These are phyloP conservation scores for Aquatica leii DNA, from an alignment of 2,888 invertebrate species.

Conservation along the genomic window DNA sequence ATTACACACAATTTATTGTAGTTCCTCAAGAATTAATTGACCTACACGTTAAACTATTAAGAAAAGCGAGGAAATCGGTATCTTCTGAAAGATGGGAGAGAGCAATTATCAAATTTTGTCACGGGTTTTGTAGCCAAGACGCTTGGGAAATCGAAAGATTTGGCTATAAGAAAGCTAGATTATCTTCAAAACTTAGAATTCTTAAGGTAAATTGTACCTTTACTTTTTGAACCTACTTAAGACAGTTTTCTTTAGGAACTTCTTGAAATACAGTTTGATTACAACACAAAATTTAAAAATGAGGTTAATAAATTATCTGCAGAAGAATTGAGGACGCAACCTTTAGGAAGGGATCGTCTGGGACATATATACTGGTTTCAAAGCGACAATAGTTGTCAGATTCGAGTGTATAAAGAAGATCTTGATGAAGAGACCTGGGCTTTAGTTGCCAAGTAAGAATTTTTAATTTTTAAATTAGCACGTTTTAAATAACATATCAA, in stretches of 20 bases:
- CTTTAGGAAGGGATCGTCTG: constrained; percentile 89
- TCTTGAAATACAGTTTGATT: constrained; percentile 94
- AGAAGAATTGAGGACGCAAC: constrained; percentile 83
- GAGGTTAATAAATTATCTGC: constrained; percentile 82
- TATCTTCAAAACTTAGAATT: constrained; percentile 86
- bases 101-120: constrained; percentile 88
- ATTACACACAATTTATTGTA: constrained; percentile 60
- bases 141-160: constrained; percentile 96
- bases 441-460: constrained; percentile 81
- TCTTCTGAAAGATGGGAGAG: constrained; percentile 91
- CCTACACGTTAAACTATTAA: constrained; percentile 87
- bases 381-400: constrained; percentile 85
- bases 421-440: constrained; percentile 96
- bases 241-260: constrained; percentile 70
- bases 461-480: too few relatives aligned
- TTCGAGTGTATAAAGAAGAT: constrained; percentile 94
- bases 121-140: constrained; percentile 88
- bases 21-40: constrained; percentile 85
- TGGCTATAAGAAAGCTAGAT: constrained; percentile 91
- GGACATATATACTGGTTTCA: constrained; percentile 96
- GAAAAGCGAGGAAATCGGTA: constrained; percentile 84
- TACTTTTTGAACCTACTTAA: neutral
- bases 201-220: constrained; percentile 75
- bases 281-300: constrained; percentile 91
- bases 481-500: too few relatives aligned